phyloP scores from a whole-genome alignment of 2,797 vertebrate genomes.

The Syngnathus acus region DNA sequence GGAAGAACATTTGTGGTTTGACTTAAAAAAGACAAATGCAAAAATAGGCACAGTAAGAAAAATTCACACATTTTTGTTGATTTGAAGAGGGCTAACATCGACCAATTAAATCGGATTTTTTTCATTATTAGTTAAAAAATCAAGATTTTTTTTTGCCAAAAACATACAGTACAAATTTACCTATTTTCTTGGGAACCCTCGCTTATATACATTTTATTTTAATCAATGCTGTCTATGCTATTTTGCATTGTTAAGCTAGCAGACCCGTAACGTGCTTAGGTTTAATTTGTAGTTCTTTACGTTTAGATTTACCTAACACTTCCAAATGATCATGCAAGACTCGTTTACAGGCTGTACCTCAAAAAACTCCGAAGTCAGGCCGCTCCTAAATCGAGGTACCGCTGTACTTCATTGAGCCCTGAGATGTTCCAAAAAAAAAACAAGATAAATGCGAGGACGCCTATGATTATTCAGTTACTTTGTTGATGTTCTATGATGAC shows the following conservation, averaged over 20 bases:
- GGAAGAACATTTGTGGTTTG: too few species aligned
- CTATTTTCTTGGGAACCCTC: too few species aligned
- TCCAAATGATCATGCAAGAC: background rate
- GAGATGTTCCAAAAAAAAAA: background rate
- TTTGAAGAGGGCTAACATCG: too few species aligned
- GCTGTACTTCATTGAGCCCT: background rate
- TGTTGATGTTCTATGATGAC: background rate
- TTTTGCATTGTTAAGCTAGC: background rate
- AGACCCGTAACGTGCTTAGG: background rate
- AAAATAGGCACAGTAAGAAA: too few species aligned
- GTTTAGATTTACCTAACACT: background rate
- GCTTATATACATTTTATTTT: too few species aligned
- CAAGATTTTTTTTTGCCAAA: too few species aligned
- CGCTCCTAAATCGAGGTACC: background rate
- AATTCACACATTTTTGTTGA: too few species aligned
- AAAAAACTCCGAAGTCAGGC: background rate
- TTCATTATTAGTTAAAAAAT: too few species aligned
- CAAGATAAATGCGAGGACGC: background rate
- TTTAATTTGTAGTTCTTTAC: background rate
- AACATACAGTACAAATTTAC: too few species aligned
- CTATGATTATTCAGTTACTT: background rate
- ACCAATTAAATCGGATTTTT: too few species aligned
- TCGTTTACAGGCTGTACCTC: background rate
- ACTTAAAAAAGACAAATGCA: too few species aligned
- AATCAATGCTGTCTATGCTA: too few species aligned